A percentile compares a stretch with the other conserved stretches of the same genome.
Conservation (phyloP, 2,113 vertebrate genomes). For the Maccullochella peelii region DNA sequence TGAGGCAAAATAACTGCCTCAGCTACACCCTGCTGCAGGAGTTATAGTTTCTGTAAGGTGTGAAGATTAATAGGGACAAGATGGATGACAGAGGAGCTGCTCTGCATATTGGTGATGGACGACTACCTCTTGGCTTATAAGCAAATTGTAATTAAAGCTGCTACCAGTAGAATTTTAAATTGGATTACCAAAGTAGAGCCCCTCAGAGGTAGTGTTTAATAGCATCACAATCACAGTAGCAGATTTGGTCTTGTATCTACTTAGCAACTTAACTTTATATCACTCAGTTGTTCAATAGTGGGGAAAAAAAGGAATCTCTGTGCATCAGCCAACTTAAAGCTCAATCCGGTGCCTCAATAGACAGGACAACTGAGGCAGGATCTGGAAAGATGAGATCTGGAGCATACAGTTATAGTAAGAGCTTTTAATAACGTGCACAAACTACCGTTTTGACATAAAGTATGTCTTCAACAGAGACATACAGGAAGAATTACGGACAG, state of each 20-base stretch:
- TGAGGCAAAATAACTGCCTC: not conserved
- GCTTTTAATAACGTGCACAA: not conserved
- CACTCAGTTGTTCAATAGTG: not conserved
- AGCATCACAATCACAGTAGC: not conserved
- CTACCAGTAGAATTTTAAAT: conserved; percentile 7
- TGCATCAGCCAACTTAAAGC: not conserved
- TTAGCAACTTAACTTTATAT: not conserved
- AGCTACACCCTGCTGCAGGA: conserved; percentile 13
- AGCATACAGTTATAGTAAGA: not conserved
- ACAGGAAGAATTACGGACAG: not conserved
- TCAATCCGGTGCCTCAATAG: not conserved
- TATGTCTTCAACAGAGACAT: not conserved
- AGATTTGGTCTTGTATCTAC: not conserved
- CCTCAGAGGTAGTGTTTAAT: conserved; percentile 1
- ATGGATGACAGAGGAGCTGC: conserved; percentile 24
- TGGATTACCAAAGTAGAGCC: conserved; percentile 27
- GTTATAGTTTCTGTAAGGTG: conserved; percentile 4
- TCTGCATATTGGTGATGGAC: conserved; percentile 31
- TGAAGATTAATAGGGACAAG: conserved; percentile 26
- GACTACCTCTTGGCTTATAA: conserved; percentile 26
- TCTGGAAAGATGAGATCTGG: not conserved
- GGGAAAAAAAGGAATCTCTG: not conserved
- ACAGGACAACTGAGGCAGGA: not conserved
- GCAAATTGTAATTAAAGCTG: conserved; percentile 51
- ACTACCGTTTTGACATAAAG: not conserved